Percentiles rank a stretch among this genome's conserved stretches.
Evolutionary conservation across 2,797 vertebrate genomes (phyloP).

Genomic region (Columba guinea): DNA sequence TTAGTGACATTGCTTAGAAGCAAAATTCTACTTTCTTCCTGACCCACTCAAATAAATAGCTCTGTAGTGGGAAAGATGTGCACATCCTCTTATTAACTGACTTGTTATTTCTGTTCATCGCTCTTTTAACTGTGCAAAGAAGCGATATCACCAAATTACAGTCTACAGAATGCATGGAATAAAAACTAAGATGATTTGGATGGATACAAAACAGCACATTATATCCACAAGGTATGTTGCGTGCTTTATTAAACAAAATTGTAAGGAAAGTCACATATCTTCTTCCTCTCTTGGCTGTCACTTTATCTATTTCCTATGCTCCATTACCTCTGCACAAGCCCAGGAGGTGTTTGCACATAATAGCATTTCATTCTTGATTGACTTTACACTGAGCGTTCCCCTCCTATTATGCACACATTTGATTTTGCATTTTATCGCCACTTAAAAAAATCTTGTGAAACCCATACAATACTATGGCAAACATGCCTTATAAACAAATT

Average conservation of each 20-base stretch:
- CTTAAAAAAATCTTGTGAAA: slow-evolving; percentile 25
- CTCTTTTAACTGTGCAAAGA: slow-evolving; percentile 19
- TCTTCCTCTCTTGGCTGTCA: slow-evolving; percentile 64
- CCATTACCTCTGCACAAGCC: slow-evolving; percentile 73
- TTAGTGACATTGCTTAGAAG: not conserved
- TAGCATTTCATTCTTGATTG: slow-evolving; percentile 74
- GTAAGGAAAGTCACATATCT: slow-evolving; percentile 55
- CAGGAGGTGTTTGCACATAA: slow-evolving; percentile 71
- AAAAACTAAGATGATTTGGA: slow-evolving; percentile 60
- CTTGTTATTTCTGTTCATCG: slow-evolving; percentile 37
- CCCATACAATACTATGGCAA: not conserved
- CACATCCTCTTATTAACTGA: slow-evolving; percentile 11
- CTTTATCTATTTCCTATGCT: slow-evolving; percentile 71
- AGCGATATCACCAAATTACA: slow-evolving; percentile 53
- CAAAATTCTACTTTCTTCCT: not conserved
- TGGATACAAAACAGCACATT: slow-evolving; percentile 49
- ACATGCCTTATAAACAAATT: not conserved
- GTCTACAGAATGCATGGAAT: slow-evolving; percentile 53
- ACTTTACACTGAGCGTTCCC: slow-evolving; percentile 64
- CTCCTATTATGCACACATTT: slow-evolving; percentile 48
- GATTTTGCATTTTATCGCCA: slow-evolving; percentile 38
- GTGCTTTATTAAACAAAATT: slow-evolving; percentile 70
- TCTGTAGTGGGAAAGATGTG: not conserved
- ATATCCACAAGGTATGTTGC: slow-evolving; percentile 28
- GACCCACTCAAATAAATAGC: not conserved